Evolutionary conservation across 2,797 vertebrate genomes (phyloP).

Genomic region (Poecile montanus): DNA sequence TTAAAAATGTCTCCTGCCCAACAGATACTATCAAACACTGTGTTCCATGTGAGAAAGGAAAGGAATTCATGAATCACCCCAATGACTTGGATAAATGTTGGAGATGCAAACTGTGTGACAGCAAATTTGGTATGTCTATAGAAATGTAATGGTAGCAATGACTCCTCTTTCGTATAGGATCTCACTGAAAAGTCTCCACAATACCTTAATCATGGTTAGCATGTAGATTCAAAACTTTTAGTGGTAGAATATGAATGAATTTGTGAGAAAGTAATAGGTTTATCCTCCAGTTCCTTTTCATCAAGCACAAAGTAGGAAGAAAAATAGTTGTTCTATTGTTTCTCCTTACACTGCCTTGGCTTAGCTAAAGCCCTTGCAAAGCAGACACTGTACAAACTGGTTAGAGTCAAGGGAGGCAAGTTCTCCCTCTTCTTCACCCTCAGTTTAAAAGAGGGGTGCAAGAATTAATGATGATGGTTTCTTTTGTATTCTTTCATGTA

Average conservation of each 20-base stretch:
- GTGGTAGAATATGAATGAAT: neutral
- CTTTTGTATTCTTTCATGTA: neutral
- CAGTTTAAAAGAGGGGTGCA: neutral
- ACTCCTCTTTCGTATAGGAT: neutral
- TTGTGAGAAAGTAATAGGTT: neutral
- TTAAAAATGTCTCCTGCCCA: neutral
- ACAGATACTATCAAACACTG: neutral
- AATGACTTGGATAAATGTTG: neutral
- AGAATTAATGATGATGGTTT: neutral
- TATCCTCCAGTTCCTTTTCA: neutral
- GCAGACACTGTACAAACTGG: neutral
- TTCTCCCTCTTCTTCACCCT: neutral
- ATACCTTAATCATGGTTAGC: neutral
- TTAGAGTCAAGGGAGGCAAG: neutral
- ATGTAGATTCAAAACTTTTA: neutral
- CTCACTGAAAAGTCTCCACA: neutral
- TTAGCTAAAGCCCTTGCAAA: neutral
- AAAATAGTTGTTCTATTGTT: neutral
- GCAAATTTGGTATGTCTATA: neutral
- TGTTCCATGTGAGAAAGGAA: conserved; percentile 7
- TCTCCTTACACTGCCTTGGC: neutral
- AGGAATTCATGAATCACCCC: neutral
- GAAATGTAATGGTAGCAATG: neutral
- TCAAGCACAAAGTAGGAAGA: neutral
- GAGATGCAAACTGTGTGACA: conserved; percentile 23